Conservation (phyloP, 1,140 invertebrate species). For the Diploscapter pachys region DNA sequence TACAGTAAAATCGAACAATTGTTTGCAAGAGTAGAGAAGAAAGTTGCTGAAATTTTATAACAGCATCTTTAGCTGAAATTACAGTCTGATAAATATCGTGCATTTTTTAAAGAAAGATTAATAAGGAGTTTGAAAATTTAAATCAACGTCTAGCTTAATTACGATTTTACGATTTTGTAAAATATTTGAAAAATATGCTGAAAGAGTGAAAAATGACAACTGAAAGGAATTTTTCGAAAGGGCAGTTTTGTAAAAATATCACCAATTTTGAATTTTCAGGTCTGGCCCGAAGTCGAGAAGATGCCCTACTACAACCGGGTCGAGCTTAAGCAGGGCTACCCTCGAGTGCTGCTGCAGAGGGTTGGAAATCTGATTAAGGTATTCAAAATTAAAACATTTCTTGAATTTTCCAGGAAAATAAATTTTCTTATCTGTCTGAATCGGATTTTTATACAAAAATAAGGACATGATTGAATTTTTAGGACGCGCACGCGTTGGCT, state of each 20-base stretch:
- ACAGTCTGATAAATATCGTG: background rate
- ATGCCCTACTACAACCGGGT: conserved; percentile 86
- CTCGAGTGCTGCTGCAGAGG: conserved; percentile 70
- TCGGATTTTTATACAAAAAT: too few species aligned
- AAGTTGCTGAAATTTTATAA: too few species aligned
- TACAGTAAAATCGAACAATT: background rate
- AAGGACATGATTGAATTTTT: conserved; percentile 63
- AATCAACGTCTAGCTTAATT: too few species aligned
- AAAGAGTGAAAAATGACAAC: background rate
- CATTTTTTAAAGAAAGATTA: background rate
- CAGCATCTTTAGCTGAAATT: too few species aligned
- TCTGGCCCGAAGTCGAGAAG: conserved; percentile 88
- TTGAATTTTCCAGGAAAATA: conserved; percentile 15
- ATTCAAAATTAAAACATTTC: background rate
- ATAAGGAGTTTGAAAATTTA: background rate
- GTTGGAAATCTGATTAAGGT: conserved; percentile 14
- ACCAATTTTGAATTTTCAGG: background rate
- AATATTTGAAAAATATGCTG: background rate
- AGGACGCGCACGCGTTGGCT: conserved; percentile 86
- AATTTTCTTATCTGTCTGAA: too few species aligned
- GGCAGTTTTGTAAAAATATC: background rate
- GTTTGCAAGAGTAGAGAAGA: background rate
- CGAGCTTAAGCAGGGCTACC: conserved; percentile 84
- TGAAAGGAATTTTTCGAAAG: too few species aligned
- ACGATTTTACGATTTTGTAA: background rate